Percentiles rank a stretch among this genome's conserved stretches.
These are phyloP conservation scores for Agrotis segetum DNA, from an alignment of 2,888 invertebrate genomes.

Conservation along the genomic window DNA sequence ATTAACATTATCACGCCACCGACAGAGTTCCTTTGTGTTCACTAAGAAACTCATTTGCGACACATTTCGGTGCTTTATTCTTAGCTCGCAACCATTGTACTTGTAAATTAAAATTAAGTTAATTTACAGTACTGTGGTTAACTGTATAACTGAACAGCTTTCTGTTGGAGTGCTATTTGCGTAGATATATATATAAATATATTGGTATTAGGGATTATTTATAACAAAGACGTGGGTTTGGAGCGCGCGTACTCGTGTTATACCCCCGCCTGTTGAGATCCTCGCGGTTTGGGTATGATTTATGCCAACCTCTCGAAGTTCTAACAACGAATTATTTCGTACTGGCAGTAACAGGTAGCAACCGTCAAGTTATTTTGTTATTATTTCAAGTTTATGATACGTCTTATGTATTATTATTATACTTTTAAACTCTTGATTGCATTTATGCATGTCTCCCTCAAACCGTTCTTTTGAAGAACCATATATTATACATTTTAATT, in stretches of 20 bases:
- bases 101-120: slow-evolving; percentile 60
- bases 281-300: slow-evolving; percentile 27
- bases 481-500: too few relatives aligned
- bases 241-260: slow-evolving; percentile 5
- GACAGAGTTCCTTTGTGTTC: slow-evolving; percentile 46
- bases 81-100: slow-evolving; percentile 49
- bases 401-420: neutral
- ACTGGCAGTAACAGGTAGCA: slow-evolving; percentile 32
- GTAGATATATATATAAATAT: slow-evolving; percentile 9
- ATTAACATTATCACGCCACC: slow-evolving; percentile 61
- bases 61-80: slow-evolving; percentile 49
- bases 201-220: slow-evolving; percentile 29
- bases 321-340: slow-evolving; percentile 16
- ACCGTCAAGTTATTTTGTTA: neutral
- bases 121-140: slow-evolving; percentile 26
- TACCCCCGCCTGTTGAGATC: slow-evolving; percentile 11
- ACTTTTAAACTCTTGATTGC: neutral
- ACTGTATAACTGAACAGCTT: slow-evolving; percentile 14
- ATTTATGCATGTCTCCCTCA: neutral
- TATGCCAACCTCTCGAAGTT: slow-evolving; percentile 11
- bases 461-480: too few relatives aligned
- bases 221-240: slow-evolving; percentile 20
- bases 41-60: slow-evolving; percentile 56
- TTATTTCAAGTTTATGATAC: slow-evolving; percentile 3
- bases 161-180: neutral